Conservation (phyloP, 2,113 vertebrate genomes). For the Sisor rabdophorus region DNA sequence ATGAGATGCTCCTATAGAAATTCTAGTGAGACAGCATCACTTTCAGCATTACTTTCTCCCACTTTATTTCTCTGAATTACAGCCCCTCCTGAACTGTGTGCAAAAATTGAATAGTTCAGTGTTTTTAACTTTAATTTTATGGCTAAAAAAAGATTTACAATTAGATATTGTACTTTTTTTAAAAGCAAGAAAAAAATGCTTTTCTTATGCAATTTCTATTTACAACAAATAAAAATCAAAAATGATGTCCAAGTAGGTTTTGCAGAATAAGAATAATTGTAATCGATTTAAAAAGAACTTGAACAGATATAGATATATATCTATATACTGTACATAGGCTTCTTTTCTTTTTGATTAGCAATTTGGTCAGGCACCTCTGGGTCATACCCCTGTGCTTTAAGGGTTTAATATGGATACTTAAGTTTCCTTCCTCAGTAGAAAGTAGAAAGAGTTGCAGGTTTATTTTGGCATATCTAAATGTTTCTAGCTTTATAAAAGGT, state of each 20-base stretch:
- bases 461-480: too few species aligned
- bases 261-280: neutral
- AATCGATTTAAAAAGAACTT: neutral
- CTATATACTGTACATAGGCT: too few species aligned
- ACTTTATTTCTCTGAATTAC: slow-evolving; percentile 28
- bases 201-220: neutral
- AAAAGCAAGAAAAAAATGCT: neutral
- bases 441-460: too few species aligned
- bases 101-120: slow-evolving; percentile 19
- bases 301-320: too few species aligned
- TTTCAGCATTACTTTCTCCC: slow-evolving; percentile 27
- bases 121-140: neutral
- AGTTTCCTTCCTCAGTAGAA: too few species aligned
- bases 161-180: neutral
- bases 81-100: slow-evolving; percentile 27
- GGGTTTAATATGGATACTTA: too few species aligned
- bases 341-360: too few species aligned
- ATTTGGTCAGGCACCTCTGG: too few species aligned
- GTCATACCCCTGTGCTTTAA: too few species aligned
- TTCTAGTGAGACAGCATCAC: slow-evolving; percentile 34
- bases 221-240: slow-evolving; percentile 3
- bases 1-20: slow-evolving; percentile 32
- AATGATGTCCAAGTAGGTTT: neutral
- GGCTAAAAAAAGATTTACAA: neutral
- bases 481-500: too few species aligned